A percentile compares a stretch with the other conserved stretches of the same genome.
Evolutionary conservation across 2,888 invertebrate genomes (phyloP).

Genomic region (Ditula angustiorana): DNA sequence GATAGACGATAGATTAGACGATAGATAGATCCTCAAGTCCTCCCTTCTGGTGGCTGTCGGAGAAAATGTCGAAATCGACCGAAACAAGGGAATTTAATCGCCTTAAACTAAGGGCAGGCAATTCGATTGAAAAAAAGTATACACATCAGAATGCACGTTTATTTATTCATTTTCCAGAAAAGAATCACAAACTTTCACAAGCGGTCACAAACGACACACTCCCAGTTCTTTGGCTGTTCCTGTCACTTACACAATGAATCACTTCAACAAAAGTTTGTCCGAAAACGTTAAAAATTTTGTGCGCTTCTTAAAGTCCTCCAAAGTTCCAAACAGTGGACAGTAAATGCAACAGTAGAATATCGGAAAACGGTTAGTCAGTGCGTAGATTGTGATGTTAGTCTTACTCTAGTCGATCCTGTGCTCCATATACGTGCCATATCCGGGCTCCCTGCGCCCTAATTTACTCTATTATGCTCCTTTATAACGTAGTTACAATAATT

Average conservation of each 20-base stretch:
- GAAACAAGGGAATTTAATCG: too few relatives aligned
- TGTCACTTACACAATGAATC: slow-evolving; percentile 33
- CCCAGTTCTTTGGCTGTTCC: slow-evolving; percentile 51
- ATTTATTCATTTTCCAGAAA: slow-evolving; percentile 73
- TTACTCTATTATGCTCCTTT: slow-evolving; percentile 20
- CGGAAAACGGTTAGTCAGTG: slow-evolving; percentile 19
- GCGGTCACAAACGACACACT: slow-evolving; percentile 59
- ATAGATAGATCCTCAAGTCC: too few relatives aligned
- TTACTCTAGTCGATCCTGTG: slow-evolving; percentile 33
- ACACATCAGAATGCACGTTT: slow-evolving; percentile 66
- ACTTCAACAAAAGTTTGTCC: slow-evolving; percentile 45
- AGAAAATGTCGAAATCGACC: too few relatives aligned
- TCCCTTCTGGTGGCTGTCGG: too few relatives aligned
- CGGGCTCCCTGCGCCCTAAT: not conserved
- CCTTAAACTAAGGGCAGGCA: too few relatives aligned
- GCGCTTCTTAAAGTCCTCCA: slow-evolving; percentile 49
- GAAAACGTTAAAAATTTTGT: slow-evolving; percentile 54
- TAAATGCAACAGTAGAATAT: slow-evolving; percentile 30
- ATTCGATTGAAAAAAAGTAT: slow-evolving; percentile 24
- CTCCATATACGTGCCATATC: slow-evolving; percentile 16
- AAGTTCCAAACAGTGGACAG: slow-evolving; percentile 32
- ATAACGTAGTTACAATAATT: slow-evolving; percentile 44
- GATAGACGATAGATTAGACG: too few relatives aligned
- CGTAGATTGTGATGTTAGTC: slow-evolving; percentile 34
- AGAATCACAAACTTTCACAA: slow-evolving; percentile 71